Base-by-base conservation (phyloP, 2,113 vertebrate genomes). In the Sinocyclocheilus anshuiensis region DNA sequence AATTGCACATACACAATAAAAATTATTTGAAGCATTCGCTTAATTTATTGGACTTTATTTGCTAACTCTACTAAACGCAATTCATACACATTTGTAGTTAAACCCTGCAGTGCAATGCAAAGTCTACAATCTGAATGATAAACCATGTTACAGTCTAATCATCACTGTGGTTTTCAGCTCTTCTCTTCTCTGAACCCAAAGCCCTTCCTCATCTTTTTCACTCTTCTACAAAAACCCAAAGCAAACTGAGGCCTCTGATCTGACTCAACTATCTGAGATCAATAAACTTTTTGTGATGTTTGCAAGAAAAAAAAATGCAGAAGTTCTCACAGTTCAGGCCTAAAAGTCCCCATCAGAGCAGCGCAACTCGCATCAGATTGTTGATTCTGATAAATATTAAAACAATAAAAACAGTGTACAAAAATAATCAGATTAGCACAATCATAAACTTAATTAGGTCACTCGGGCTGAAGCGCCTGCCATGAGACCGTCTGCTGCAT, bases 221-320 rank as follows among this genome's bases (percentile, higher is more conserved):
- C 5, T 50, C 22, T 12, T 2, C 61, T 67, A 20, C 67, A 24
- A 50, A 45, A 45, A 50, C 61, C 42, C 42, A 18, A 61, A 15
- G 39, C 61, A 48, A 67, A 48, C 42, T 4, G 33, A 48, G 39
- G 79, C 36, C 79, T 6, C n/a, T 29, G 16, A 81, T 67, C 79
- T 67, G 77, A 80, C 57, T 78, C 77, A 36, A 10, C 55, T 61
- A 81, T 29, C 59, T 50, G 48, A 48, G 79, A 67, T 45, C 79
- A 12, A 4, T 65, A 1, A 22, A 12, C 61, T 50, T 15, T 45
- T 81, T 42, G 12, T n/a, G 7, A 48, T 65, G 61, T 18, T 48
- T 9, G n/a, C 15, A 13, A 10, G 45, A 15, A 48, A 67, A n/a
- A 61, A 65, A 67, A n/a, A 10, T 16, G 33, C 33, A 80, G 22